phyloP scores from a whole-genome alignment of 1,140 invertebrate genomes.

The Anadara kagoshimensis region DNA sequence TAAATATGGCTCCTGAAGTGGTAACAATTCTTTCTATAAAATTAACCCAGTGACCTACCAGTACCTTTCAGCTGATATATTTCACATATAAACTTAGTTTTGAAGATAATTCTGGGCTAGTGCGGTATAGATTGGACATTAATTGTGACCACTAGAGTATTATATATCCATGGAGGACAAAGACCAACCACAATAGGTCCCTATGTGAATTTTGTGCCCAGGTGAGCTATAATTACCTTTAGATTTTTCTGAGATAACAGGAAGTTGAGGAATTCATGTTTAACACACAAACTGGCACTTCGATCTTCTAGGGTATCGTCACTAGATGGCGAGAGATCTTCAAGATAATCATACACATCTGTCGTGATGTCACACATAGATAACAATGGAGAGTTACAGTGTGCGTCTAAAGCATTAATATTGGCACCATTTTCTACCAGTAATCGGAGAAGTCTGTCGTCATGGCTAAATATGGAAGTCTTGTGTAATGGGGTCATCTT shows the following conservation, averaged over 20 bases:
- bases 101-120: too few species aligned
- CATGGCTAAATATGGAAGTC: slow-evolving; percentile 50
- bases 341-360: slow-evolving; percentile 52
- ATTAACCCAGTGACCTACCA: too few species aligned
- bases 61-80: too few species aligned
- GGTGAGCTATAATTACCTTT: slow-evolving; percentile 39
- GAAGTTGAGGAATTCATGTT: slow-evolving; percentile 54
- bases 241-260: slow-evolving; percentile 52
- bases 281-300: slow-evolving; percentile 48
- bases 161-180: not conserved
- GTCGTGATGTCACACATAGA: slow-evolving; percentile 58
- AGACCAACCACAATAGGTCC: not conserved
- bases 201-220: not conserved
- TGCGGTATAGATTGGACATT: not conserved
- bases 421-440: slow-evolving; percentile 63
- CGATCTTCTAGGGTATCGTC: slow-evolving; percentile 51
- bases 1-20: too few species aligned
- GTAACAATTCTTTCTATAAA: too few species aligned
- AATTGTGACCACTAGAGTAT: not conserved
- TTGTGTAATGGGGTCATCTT: slow-evolving; percentile 60
- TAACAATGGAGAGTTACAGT: slow-evolving; percentile 61
- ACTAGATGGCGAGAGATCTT: slow-evolving; percentile 55
- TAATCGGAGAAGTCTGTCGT: slow-evolving; percentile 52
- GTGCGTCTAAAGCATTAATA: slow-evolving; percentile 51
- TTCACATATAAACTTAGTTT: too few species aligned